phyloP scores from a whole-genome alignment of 1,140 invertebrate genomes.

The Panagrolaimus sp. region DNA sequence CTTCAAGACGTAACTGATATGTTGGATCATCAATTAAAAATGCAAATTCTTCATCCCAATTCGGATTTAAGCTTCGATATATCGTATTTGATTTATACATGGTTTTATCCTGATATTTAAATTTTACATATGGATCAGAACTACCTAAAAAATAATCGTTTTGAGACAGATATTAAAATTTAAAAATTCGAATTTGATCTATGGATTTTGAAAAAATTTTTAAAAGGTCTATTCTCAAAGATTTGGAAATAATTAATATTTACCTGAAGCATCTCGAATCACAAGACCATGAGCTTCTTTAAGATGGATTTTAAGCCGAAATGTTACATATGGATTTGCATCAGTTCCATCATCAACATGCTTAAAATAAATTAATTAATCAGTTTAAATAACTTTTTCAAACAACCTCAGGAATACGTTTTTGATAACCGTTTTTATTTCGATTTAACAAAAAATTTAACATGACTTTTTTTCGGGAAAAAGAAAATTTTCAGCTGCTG shows the following conservation, averaged over 20 bases:
- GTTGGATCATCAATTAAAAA: conserved; percentile 58
- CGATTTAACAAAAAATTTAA: neutral
- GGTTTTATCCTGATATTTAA: conserved; percentile 60
- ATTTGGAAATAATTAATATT: neutral
- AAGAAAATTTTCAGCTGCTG: no score
- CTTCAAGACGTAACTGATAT: conserved; percentile 30
- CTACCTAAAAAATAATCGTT: no score
- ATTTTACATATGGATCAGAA: conserved; percentile 65
- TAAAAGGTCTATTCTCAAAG: no score
- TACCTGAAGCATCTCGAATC: conserved; percentile 50
- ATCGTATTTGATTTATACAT: conserved; percentile 62
- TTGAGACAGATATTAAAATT: no score
- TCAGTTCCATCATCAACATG: neutral
- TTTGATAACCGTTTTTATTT: neutral
- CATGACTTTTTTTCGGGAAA: neutral
- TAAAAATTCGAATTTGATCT: no score
- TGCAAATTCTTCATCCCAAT: conserved; percentile 63
- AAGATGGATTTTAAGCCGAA: conserved; percentile 39
- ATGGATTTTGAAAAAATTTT: no score
- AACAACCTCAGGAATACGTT: neutral
- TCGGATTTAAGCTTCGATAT: conserved; percentile 63
- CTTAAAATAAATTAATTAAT: neutral
- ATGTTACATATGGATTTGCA: conserved; percentile 36
- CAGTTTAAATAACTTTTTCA: neutral
- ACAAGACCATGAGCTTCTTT: conserved; percentile 51